Evolutionary conservation across 2,797 vertebrate species (phyloP), one percentile per base, ranked within the genome.

Genomic region (Aratinga solstitialis): DNA sequence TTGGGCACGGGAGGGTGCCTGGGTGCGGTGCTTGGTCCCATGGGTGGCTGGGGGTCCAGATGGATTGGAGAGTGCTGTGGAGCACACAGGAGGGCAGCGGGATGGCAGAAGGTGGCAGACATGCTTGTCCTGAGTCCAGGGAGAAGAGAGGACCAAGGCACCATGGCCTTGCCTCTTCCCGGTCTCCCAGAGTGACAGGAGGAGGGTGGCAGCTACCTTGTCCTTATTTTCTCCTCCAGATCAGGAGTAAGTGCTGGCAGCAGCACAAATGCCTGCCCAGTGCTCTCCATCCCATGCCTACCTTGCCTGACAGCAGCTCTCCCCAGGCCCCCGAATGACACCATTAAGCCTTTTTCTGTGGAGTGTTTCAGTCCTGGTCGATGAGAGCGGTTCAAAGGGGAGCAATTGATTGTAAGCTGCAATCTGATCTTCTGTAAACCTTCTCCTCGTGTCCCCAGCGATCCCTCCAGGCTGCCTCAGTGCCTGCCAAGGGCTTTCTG

Each of bases 401-500:
- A 88, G 80, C 4, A 3, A 71, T 63, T 94, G 84, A 77, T 77
- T 9, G 94, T 89, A 71, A 94, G 36, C 42, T 30, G 91, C 69
- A 83, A 90, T 8, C 66, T 1, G 91, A 94, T 77, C 80, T 48
- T 36, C 2, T 27, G 26, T 34, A 18, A 71, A 38, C 1, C 71
- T 11, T 40, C 45, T 4, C 32, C 5, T 36, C 27, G 9, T 2
- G 19, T 89, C 88, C 90, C 93, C 30, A 4, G 84, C 1, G 66
- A 8, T 9, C 5, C 5, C 51, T 42, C 17, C 5, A 4, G 62
- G 38, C 82, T 8, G 27, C 40, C 38, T 23, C 48, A 3, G 77
- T 61, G 18, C 81, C 58, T 63, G 84, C 80, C 79, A 66, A 36
- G 63, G n/a, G 5, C 65, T 80, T 72, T 69, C 71, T 36, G 86